Percentiles rank a stretch among this genome's conserved stretches.
Evolutionary conservation across 2,888 invertebrate genomes (phyloP).

Genomic region (Tanytarsus gracilentus): DNA sequence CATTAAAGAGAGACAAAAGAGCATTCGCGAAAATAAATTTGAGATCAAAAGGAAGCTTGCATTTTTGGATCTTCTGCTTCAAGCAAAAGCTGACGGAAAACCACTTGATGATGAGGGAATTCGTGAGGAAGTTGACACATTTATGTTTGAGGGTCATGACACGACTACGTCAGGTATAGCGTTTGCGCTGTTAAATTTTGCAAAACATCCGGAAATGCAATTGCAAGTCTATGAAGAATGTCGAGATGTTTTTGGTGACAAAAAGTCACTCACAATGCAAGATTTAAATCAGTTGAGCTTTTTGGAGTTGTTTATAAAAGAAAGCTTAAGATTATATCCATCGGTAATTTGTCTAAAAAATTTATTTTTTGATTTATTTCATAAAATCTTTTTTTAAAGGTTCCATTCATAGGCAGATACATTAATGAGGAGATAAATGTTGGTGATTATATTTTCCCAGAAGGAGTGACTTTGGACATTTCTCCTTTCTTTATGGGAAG

Average conservation of each 20-base stretch:
- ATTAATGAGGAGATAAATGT: constrained; percentile 11
- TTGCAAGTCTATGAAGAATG: constrained; percentile 45
- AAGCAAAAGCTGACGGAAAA: constrained; percentile 51
- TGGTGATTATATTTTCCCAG: constrained; percentile 36
- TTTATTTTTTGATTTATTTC: neutral
- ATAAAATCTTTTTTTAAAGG: neutral
- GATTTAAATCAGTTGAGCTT: constrained; percentile 12
- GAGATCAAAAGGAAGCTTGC: constrained; percentile 54
- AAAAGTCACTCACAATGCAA: neutral
- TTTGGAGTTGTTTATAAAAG: constrained; percentile 27
- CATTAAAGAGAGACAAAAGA: constrained; percentile 17
- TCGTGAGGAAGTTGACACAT: constrained; percentile 62
- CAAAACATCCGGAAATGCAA: constrained; percentile 44
- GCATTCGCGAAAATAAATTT: constrained; percentile 29
- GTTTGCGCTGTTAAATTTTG: constrained; percentile 46
- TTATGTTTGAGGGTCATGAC: constrained; percentile 58
- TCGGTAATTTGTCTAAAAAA: neutral
- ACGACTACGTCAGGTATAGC: constrained; percentile 47
- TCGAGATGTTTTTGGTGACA: constrained; percentile 38
- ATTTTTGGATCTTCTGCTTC: constrained; percentile 57
- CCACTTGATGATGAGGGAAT: constrained; percentile 52
- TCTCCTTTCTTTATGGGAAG: constrained; percentile 37
- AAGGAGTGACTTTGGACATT: constrained; percentile 37
- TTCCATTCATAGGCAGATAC: constrained; percentile 15
- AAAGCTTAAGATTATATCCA: constrained; percentile 26